These are phyloP conservation scores for Lampris incognitus DNA, from an alignment of 2,113 vertebrate genomes.

Conservation along the genomic window DNA sequence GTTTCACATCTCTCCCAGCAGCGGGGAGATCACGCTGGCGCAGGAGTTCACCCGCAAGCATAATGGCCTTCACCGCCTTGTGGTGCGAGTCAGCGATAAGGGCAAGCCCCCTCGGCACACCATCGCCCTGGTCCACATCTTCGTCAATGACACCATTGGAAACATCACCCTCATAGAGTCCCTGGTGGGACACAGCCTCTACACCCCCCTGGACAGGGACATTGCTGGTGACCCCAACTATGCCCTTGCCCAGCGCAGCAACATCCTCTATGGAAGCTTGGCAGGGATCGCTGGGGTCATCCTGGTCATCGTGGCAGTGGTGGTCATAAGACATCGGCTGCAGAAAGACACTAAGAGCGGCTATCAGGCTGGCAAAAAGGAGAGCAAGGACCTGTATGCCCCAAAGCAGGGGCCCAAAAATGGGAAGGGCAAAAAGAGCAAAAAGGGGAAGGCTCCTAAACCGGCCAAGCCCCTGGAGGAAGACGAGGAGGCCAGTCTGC, in stretches of 20 bases:
- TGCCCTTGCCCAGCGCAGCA: slow-evolving; percentile 87
- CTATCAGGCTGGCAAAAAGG: slow-evolving; percentile 97
- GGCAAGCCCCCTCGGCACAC: slow-evolving; percentile 92
- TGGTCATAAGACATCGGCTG: slow-evolving; percentile 91
- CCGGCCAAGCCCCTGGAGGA: slow-evolving; percentile 91
- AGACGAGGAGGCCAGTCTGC: slow-evolving; percentile 91
- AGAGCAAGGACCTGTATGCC: slow-evolving; percentile 94
- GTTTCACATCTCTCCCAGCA: slow-evolving; percentile 90
- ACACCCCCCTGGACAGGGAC: slow-evolving; percentile 94
- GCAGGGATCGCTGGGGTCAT: slow-evolving; percentile 91
- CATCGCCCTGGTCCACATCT: slow-evolving; percentile 93
- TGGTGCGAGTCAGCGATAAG: slow-evolving; percentile 91
- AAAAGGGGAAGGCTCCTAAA: slow-evolving; percentile 94
- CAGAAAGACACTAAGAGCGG: slow-evolving; percentile 96
- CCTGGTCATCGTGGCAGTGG: slow-evolving; percentile 90
- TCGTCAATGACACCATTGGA: slow-evolving; percentile 92
- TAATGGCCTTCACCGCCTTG: slow-evolving; percentile 93
- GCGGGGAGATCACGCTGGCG: slow-evolving; percentile 91
- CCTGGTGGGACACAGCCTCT: slow-evolving; percentile 93
- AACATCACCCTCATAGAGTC: slow-evolving; percentile 93
- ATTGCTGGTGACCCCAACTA: slow-evolving; percentile 96
- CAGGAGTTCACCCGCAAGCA: slow-evolving; percentile 93
- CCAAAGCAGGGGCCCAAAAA: slow-evolving; percentile 93
- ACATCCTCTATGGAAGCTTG: slow-evolving; percentile 91
- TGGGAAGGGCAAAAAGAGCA: slow-evolving; percentile 91